Evolutionary conservation across 1,140 invertebrate genomes (phyloP).

Genomic region (Geopemphigus sp.): DNA sequence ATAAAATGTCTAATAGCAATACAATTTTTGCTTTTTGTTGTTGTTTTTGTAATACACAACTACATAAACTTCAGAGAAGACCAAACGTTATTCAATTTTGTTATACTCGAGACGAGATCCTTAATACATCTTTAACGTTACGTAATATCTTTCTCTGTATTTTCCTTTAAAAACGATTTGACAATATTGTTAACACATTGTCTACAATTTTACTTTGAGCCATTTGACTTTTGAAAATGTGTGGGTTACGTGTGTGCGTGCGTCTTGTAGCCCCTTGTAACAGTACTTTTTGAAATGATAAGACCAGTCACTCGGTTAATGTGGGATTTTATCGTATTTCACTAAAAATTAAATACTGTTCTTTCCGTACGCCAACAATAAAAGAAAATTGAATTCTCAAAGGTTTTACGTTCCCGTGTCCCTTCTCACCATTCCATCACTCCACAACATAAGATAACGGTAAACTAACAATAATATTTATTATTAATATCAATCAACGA

Average conservation of each 20-base stretch:
- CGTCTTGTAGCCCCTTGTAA: neutral
- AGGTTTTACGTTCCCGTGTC: neutral
- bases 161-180: neutral
- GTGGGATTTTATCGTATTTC: neutral
- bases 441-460: neutral
- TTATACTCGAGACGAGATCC: too few relatives aligned
- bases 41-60: too few relatives aligned
- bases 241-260: too few relatives aligned
- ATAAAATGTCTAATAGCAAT: too few relatives aligned
- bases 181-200: neutral
- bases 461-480: neutral
- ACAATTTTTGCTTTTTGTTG: too few relatives aligned
- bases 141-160: neutral
- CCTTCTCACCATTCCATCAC: too few relatives aligned
- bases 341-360: neutral
- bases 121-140: neutral
- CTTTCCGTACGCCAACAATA: neutral
- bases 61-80: too few relatives aligned
- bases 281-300: neutral
- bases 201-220: neutral
- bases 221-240: too few relatives aligned
- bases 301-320: neutral
- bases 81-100: too few relatives aligned
- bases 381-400: conserved; percentile 15
- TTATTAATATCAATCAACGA: conserved; percentile 3